Evolutionary conservation across 2,888 invertebrate genomes (phyloP).

Genomic region (Agapostemon virescens): DNA sequence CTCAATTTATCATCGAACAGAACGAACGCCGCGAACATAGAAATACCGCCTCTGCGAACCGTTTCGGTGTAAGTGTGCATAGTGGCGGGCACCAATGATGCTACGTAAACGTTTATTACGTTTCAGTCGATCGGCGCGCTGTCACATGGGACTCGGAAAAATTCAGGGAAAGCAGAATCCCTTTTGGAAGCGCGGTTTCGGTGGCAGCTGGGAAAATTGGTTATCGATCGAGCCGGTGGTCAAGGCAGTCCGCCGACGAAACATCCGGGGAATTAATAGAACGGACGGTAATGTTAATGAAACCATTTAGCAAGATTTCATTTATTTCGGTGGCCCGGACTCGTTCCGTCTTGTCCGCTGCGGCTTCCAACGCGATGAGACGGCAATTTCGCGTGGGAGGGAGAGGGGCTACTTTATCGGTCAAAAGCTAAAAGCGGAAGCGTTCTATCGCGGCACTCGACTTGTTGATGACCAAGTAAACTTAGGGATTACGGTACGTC

Average conservation of each 20-base stretch:
- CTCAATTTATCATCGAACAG: neutral
- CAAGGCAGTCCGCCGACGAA: neutral
- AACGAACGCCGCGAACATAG: neutral
- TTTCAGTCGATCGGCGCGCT: constrained; percentile 21
- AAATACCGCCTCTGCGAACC: neutral
- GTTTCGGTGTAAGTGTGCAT: neutral
- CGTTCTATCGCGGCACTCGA: constrained; percentile 33
- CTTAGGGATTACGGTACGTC: constrained; percentile 51
- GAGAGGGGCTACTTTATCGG: constrained; percentile 12
- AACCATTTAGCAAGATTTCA: constrained; percentile 35
- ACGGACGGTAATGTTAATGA: constrained; percentile 42
- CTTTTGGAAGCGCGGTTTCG: constrained; percentile 6
- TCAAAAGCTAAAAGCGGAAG: constrained; percentile 18
- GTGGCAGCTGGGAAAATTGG: constrained; percentile 33
- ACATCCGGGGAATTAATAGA: constrained; percentile 29
- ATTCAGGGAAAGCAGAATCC: constrained; percentile 19
- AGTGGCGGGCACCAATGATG: neutral
- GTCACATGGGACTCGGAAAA: constrained; percentile 10
- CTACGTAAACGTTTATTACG: constrained; percentile 21
- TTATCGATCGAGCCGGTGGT: constrained; percentile 38
- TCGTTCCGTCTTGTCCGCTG: neutral
- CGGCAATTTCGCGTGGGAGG: constrained; percentile 14
- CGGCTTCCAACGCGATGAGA: neutral
- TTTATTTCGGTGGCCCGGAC: constrained; percentile 16
- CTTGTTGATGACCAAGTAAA: constrained; percentile 55